Evolutionary conservation across 2,797 vertebrate species (phyloP), one percentile per base, ranked within the genome.

Genomic region (Anolis apletophallus): DNA sequence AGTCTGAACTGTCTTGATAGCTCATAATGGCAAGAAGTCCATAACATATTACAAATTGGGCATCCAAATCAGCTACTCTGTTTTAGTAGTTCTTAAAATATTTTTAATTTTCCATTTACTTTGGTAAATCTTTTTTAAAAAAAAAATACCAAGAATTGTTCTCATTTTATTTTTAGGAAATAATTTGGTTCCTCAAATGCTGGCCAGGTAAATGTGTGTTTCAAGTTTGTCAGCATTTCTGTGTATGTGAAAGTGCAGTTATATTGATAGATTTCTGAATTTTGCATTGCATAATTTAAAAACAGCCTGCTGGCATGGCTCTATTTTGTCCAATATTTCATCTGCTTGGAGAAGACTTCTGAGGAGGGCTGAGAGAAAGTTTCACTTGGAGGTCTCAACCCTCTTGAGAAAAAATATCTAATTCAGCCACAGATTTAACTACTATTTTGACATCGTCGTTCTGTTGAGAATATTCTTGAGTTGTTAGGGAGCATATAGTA

Each of bases 191-290:
- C 61, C 76, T 88, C 1, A 87, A 7, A 3, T 46, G 32, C 84
- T 82, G 87, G 73, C 88, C 46, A 85, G 82, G 46, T 89, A 91
- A 91, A 93, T 76, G 91, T 91, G 52, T 90, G 91, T 89, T 93
- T 92, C 92, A 93, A 91, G 90, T 90, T 91, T 88, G 84, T n/a
- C 67, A 34, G 17, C 59, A 81, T 67, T 17, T 55, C 4, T 46
- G 7, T 72, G 52, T 52, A 29, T 77, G 68, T 59, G 85, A 46
- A 3, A 85, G 82, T 88, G 1, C 50, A 86, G 0, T 84, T 73
- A 72, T 83, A 89, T 89, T 90, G 64, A 72, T 83, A 26, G 79
- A 46, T 87, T 88, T 88, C 4, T 1, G 81, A 40, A 83, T 90
- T 91, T 86, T 54, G 55, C 40, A 40, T n/a, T 71, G 55, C 75